A percentile compares a stretch with the other conserved stretches of the same genome.
phyloP scores from a whole-genome alignment of 1,140 invertebrate genomes.

The Penaeus japonicus region DNA sequence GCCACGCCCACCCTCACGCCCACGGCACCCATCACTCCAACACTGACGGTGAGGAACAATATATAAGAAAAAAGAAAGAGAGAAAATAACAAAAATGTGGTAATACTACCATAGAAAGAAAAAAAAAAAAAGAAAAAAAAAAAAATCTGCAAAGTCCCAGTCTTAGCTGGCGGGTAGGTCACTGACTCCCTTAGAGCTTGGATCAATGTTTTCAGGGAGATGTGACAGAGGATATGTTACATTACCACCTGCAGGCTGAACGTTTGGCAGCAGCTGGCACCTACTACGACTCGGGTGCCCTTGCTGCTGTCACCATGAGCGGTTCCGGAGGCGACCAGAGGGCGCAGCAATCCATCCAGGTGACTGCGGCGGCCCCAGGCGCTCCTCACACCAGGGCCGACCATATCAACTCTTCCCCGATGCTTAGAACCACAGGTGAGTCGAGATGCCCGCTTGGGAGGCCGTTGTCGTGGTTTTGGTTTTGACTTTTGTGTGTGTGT shows the following conservation, averaged over 20 bases:
- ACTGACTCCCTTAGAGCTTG: neutral
- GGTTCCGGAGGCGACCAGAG: constrained; percentile 40
- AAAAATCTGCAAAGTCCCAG: neutral
- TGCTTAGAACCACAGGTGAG: constrained; percentile 59
- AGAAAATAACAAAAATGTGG: neutral
- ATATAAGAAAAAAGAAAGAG: neutral
- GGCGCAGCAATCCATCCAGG: constrained; percentile 54
- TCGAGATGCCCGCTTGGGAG: too few relatives aligned
- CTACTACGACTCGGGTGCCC: constrained; percentile 53
- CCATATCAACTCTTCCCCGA: constrained; percentile 55
- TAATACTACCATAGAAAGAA: neutral
- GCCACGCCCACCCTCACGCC: constrained; percentile 59
- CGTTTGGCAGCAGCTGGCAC: constrained; percentile 49
- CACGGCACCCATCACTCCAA: constrained; percentile 58
- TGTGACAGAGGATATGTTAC: constrained; percentile 47
- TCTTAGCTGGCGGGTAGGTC: neutral
- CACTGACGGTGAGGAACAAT: constrained; percentile 42
- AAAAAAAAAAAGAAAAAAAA: neutral
- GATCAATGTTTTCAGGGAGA: constrained; percentile 30
- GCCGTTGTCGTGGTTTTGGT: too few relatives aligned
- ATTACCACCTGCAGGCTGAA: constrained; percentile 53
- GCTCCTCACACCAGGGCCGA: constrained; percentile 51
- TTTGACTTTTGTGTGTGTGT: too few relatives aligned
- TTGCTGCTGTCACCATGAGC: constrained; percentile 53
- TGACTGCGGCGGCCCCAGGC: constrained; percentile 45